Base-by-base conservation (phyloP, 2,113 vertebrate species). In the Ochotona princeps region DNA sequence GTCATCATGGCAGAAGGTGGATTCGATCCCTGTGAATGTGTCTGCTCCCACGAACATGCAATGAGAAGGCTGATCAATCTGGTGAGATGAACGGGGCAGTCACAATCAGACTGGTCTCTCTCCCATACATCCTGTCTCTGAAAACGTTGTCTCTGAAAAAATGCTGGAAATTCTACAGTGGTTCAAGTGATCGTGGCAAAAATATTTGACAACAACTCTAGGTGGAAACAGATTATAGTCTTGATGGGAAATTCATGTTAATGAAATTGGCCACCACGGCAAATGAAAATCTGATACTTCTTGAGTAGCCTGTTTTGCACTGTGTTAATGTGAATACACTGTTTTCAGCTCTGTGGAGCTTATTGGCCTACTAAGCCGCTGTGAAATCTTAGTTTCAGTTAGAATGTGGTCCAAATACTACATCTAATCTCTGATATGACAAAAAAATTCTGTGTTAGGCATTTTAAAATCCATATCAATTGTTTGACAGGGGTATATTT, bases 31-130 rank as follows among this genome's bases (percentile, higher is more conserved):
- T 99, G 99, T 94, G 99, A 99, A 98, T 99, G 99, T 96, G 98
- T 99, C 97, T 99, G 99, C 98, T 99, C 98, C 0, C 99, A 99
- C 92, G 99, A 99, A 97, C 98, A 99, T 93, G 99, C 99, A 7
- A 99, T 99, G 99, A 98, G 99, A 96, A 98, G 99, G 84, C 98
- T 99, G 95, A 98, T 99, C 97, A 99, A 99, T 97, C 98, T 99
- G 99, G 99, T 99, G 98, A 99, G 99, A 90, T 96, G 44, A 84
- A 88, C 57, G 76, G 20, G 78, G 94, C 32, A n/a, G 35, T 91
- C 69, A 78, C 85, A 7, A 76, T 79, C 30, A 65, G 30, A 73
- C 28, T 93, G 47, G 69, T 51, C 66, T 51, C 47, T 91, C 49
- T 3, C 61, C 7, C 30, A 38, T 32, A 26, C 78, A 75, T 91